Evolutionary conservation across 1,140 invertebrate species (phyloP).

Genomic region (Pseudomyrmex concolor): DNA sequence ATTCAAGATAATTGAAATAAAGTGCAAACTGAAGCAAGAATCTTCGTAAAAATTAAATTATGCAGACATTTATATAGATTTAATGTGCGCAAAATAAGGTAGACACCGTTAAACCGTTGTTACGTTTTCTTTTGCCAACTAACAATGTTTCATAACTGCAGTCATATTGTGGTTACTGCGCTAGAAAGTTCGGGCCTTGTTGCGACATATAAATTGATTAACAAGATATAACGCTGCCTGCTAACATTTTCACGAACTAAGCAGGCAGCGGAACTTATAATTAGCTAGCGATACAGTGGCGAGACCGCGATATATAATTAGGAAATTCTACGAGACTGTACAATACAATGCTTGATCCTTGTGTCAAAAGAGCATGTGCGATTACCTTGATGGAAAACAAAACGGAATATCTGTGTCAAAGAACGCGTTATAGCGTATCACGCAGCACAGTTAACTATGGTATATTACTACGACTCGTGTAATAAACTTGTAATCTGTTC

Average conservation of each 20-base stretch:
- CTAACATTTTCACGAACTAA: conserved; percentile 57
- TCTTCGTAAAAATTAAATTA: background rate
- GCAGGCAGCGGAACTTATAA: conserved; percentile 55
- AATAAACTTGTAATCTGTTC: conserved; percentile 37
- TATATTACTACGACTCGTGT: conserved; percentile 37
- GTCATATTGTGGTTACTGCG: conserved; percentile 10
- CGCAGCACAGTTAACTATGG: conserved; percentile 13
- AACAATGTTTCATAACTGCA: conserved; percentile 7
- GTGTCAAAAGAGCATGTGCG: conserved; percentile 14
- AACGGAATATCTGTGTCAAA: conserved; percentile 28
- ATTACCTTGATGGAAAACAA: conserved; percentile 11
- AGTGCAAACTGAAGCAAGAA: too few species aligned
- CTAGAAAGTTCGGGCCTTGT: conserved; percentile 14
- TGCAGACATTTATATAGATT: background rate
- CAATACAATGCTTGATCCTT: background rate
- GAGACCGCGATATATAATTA: conserved; percentile 50
- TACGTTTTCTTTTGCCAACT: background rate
- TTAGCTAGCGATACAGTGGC: conserved; percentile 57
- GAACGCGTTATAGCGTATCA: conserved; percentile 27
- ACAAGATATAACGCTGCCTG: conserved; percentile 62
- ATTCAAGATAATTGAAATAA: too few species aligned
- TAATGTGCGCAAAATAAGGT: background rate
- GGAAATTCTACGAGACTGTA: conserved; percentile 28
- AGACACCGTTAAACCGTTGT: background rate
- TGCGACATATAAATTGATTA: conserved; percentile 56